A percentile compares a stretch with the other conserved stretches of the same genome.
These are phyloP conservation scores for Drosophila algonquin DNA, from an alignment of 2,888 invertebrate species.

Conservation along the genomic window DNA sequence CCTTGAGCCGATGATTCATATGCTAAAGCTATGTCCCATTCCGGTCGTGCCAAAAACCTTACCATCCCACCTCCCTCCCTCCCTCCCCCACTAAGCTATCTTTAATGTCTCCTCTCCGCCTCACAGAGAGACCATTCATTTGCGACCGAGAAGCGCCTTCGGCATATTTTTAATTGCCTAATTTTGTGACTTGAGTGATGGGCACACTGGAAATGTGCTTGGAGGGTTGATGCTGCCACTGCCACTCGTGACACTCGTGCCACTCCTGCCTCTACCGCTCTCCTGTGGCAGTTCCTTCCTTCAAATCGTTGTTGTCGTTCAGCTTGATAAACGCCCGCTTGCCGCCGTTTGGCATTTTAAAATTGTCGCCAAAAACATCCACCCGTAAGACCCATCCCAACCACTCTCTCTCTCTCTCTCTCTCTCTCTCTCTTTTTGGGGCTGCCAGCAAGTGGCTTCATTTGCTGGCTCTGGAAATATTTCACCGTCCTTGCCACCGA, in stretches of 20 bases:
- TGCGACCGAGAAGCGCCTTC: constrained; percentile 71
- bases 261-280: constrained; percentile 1
- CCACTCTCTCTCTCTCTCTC: too few species aligned
- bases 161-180: constrained; percentile 84
- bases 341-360: constrained; percentile 78
- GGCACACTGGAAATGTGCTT: constrained; percentile 59
- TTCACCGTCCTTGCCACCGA: constrained; percentile 46
- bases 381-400: constrained; percentile 18
- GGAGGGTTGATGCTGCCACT: constrained; percentile 56
- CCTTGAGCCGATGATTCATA: constrained; percentile 76
- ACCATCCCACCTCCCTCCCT: constrained; percentile 7
- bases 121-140: constrained; percentile 58
- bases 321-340: constrained; percentile 78
- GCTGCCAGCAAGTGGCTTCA: constrained; percentile 72
- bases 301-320: constrained; percentile 64
- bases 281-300: constrained; percentile 33
- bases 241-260: too few species aligned
- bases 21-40: constrained; percentile 37
- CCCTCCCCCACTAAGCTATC: constrained; percentile 50
- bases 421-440: background rate
- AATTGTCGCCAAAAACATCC: constrained; percentile 78
- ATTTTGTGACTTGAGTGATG: constrained; percentile 83
- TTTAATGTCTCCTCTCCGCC: constrained; percentile 45
- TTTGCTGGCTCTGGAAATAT: constrained; percentile 71
- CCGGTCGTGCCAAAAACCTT: constrained; percentile 17